Evolutionary conservation across 2,797 vertebrate species (phyloP), one percentile per base, ranked within the genome.

Genomic region (Phoxinus dragarum): DNA sequence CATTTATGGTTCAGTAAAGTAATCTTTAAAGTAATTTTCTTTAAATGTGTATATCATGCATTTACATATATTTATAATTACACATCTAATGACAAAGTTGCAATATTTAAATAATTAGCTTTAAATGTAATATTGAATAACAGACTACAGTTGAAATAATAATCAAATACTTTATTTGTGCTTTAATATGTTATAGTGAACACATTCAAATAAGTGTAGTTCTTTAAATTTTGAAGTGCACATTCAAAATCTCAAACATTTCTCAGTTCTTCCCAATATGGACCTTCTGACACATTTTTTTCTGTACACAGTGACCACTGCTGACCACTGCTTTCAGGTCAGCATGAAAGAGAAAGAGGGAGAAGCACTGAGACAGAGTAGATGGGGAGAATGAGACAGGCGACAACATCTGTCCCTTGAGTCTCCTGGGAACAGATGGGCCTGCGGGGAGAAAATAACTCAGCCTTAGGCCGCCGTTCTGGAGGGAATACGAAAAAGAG

Each of bases 401-500:
- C 84, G 83, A 40, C 73, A 92, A 93, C 89, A 94, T 93, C 92
- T 93, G 94, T 90, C 90, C 36, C 10, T 21, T 81, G 68, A 86
- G 87, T 85, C 90, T 80, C 82, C 68, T 72, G 80, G 75, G 80
- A 89, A 89, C 94, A 95, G 92, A 93, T 94, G 94, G 94, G 88
- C 87, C 52, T 3, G 34, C 80, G 52, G 88, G 64, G 87, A 84
- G 76, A 85, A 86, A 89, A 89, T 78, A 88, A 87, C 88, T 56
- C 19, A 90, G 90, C 83, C 90, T 89, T 64, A 52, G 88, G 90
- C 80, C 36, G 79, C 89, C 92, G 90, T 92, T 92, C 91, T 94
- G 91, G 90, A 92, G 93, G 90, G 91, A 93, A 85, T 64, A 73
- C 6, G 36, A 85, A 72, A 80, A 94, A 91, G 85, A 31, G 61